Percentiles rank a stretch among this genome's conserved stretches.
Evolutionary conservation across 2,797 vertebrate genomes (phyloP).

Genomic region (Margarornis squamiger): DNA sequence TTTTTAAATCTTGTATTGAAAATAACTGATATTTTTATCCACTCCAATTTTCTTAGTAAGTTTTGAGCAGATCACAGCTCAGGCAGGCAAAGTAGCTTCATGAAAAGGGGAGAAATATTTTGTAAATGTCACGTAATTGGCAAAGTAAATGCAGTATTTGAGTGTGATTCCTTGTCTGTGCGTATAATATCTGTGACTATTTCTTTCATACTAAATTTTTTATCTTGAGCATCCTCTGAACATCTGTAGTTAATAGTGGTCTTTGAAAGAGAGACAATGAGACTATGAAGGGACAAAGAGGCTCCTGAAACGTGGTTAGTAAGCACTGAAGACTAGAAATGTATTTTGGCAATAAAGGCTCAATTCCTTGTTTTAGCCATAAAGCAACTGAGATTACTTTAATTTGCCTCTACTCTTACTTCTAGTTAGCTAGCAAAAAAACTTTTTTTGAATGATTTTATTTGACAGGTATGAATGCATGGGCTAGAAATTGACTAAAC

Average conservation of each 20-base stretch:
- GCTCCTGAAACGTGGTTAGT: not conserved
- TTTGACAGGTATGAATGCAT: not conserved
- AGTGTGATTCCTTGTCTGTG: not conserved
- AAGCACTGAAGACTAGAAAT: not conserved
- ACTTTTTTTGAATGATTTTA: accelerated
- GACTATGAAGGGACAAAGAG: not conserved
- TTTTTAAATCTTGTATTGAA: not conserved
- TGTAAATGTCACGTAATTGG: not conserved
- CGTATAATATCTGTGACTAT: not conserved
- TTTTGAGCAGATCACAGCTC: not conserved
- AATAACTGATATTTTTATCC: not conserved
- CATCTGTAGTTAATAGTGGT: not conserved
- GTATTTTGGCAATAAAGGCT: not conserved
- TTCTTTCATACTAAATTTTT: not conserved
- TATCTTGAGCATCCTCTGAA: not conserved
- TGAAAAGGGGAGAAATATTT: not conserved
- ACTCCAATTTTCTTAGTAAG: not conserved
- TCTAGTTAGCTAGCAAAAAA: not conserved
- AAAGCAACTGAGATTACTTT: not conserved
- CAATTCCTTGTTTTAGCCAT: not conserved
- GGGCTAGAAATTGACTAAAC: not conserved
- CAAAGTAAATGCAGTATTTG: not conserved
- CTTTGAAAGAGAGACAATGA: not conserved
- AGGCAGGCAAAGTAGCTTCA: not conserved
- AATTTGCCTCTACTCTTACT: not conserved